Evolutionary conservation across 2,797 vertebrate species (phyloP), one percentile per base, ranked within the genome.

Genomic region (Pseudochromis fuscus): DNA sequence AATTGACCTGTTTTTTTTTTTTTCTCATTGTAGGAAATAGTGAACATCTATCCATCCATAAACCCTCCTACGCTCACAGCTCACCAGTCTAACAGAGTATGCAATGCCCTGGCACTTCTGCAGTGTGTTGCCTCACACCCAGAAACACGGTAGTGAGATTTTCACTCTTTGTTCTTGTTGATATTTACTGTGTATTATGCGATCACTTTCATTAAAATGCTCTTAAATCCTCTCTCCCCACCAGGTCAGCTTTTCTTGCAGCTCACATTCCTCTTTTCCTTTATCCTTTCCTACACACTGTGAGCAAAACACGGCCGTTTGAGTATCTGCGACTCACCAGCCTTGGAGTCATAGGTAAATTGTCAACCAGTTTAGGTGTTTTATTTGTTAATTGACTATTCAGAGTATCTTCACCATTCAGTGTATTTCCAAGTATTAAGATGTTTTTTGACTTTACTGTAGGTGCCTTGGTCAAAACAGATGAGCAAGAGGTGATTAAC

Each of bases 111-210:
- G 83, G 98, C 98, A 21, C 94, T 99, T 12, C 87, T 99, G 21
- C 98, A 99, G 33, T 99, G 98, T 92, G 98, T 99, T n/a, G 98
- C 98, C 42, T 99, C 98, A 0, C 98, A 99, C 67, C 97, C 97
- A 18, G 98, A 99, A 87, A 99, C 98, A 0, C 94, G 98, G 98
- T 98, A 89, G 91, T 42, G 9, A 7, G 9, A 9, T 21, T 3
- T 61, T 53, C 9, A 21, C 1, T 23, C 15, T 42, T 42, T 2
- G 38, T 42, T 42, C 19, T 12, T 44, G 9, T 44, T 38, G 37
- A 40, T 18, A 44, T 44, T 10, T 44, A 12, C 8, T 10, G 13
- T 44, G 40, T 38, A 15, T 25, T 9, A 5, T 68, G 4, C 38
- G 45, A 6, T 58, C 6, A 24, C 18, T 11, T 19, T 58, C 3